Evolutionary conservation across 2,888 invertebrate genomes (phyloP).

Genomic region (Lypha dubia): DNA sequence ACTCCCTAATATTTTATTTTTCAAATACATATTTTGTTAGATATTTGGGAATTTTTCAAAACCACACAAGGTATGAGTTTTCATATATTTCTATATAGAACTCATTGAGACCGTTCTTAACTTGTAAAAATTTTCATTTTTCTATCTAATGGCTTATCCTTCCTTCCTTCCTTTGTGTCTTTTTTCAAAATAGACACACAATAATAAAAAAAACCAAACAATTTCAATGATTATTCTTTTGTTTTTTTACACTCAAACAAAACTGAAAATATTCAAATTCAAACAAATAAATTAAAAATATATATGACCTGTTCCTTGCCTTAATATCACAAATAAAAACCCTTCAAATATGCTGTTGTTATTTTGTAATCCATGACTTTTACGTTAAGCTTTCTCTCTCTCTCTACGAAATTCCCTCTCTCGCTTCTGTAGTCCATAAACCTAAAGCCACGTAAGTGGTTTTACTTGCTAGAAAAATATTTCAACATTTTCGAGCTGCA

Average conservation of each 20-base stretch:
- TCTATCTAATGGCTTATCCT: slow-evolving; percentile 75
- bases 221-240: slow-evolving; percentile 74
- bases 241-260: slow-evolving; percentile 62
- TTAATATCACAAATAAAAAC: slow-evolving; percentile 42
- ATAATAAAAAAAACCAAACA: slow-evolving; percentile 42
- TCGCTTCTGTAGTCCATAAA: background rate
- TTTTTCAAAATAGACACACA: slow-evolving; percentile 27
- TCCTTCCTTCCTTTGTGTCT: slow-evolving; percentile 74
- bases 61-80: slow-evolving; percentile 34
- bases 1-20: slow-evolving; percentile 33
- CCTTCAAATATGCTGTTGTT: slow-evolving; percentile 60
- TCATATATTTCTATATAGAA: slow-evolving; percentile 61
- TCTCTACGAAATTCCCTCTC: slow-evolving; percentile 13
- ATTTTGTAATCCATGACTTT: slow-evolving; percentile 72
- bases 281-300: slow-evolving; percentile 65
- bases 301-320: slow-evolving; percentile 64
- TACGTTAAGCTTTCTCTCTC: slow-evolving; percentile 65
- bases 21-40: slow-evolving; percentile 37
- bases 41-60: slow-evolving; percentile 25
- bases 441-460: slow-evolving; percentile 65
- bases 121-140: slow-evolving; percentile 62
- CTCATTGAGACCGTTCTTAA: slow-evolving; percentile 71
- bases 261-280: slow-evolving; percentile 53
- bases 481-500: slow-evolving; percentile 49
- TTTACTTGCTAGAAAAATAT: slow-evolving; percentile 60